Conservation (phyloP, 2,797 vertebrate species). For the Hyperoplus immaculatus region DNA sequence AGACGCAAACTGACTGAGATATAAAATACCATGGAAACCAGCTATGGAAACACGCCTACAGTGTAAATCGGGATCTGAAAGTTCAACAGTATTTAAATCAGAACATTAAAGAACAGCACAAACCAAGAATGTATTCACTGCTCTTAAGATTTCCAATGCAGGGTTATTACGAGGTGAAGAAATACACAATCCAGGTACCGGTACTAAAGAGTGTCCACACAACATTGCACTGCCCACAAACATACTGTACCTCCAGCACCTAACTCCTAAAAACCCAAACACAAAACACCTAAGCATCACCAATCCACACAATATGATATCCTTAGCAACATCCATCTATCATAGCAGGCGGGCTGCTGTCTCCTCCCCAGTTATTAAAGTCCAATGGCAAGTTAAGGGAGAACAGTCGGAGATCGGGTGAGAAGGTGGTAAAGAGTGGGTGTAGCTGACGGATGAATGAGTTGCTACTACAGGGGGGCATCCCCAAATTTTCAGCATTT, state of each 20-base stretch:
- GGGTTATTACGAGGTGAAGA: not conserved
- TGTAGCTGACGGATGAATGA: constrained; percentile 72
- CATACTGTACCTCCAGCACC: not conserved
- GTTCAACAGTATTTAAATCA: constrained; percentile 28
- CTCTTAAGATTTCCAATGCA: constrained; percentile 10
- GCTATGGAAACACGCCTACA: constrained; percentile 21
- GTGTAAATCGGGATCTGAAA: constrained; percentile 12
- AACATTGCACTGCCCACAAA: not conserved
- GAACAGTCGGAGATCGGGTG: constrained; percentile 35
- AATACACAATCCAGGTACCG: not conserved
- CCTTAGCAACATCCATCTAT: constrained; percentile 71
- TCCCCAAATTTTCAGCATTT: constrained; percentile 79
- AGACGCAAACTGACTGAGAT: not conserved
- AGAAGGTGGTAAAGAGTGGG: constrained; percentile 43
- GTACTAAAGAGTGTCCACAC: not conserved
- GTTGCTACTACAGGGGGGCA: constrained; percentile 32
- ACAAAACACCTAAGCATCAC: constrained; percentile 32
- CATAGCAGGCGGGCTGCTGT: constrained; percentile 60
- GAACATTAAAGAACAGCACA: not conserved
- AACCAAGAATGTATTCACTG: not conserved
- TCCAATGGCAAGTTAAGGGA: constrained; percentile 63
- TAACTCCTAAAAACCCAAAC: constrained; percentile 17
- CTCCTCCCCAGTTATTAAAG: constrained; percentile 75
- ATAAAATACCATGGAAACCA: constrained; percentile 5
- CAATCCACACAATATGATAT: constrained; percentile 48